Base-by-base conservation (phyloP, 2,113 vertebrate genomes). In the Vireo altiloquus region DNA sequence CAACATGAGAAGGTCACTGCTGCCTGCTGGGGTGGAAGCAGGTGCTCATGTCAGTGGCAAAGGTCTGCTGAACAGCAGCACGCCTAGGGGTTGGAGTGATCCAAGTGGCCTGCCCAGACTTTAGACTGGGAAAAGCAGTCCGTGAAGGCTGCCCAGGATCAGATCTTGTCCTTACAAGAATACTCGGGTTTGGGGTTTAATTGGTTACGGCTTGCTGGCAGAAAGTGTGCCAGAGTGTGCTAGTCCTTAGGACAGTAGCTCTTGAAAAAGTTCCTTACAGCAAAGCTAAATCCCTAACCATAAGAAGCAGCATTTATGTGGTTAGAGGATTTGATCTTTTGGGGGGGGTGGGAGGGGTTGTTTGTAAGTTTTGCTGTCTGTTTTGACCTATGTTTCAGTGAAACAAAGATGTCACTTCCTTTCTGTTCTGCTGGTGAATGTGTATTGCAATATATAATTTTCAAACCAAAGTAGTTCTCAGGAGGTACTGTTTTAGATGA, bases 1-100 rank as follows among this genome's bases (percentile, higher is more conserved):
- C 90, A 96, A 92, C 20, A 13, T 13, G 92, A 96, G 95, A 96
- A 95, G 95, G 95, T 96, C 95, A 50, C 53, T 80, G 63, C 82
- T 76, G 90, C 90, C 57, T 69, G 61, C 57, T n/a, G 5, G 81
- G 70, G 46, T 87, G 87, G 78, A 23, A 96, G 90, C 96, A 91
- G 74, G 81, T 91, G 95, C 56, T 76, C 0, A 0, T 46, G 5
- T 13, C 74, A 47, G 30, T 61, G 86, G 37, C 66, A 64, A 40
- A 93, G 82, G 54, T 82, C 66, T 77, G 90, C 53, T 30, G 19
- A 59, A 56, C 83, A 93, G 74, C 9, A 71, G 78, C 74, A 37
- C 1, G 0, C 53, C 33, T 40, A 17, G 17, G 23, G 14, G 1
- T 2, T 87, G 64, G 17, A 53, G 70, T 7, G 49, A 21, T 77